Evolutionary conservation across 2,797 vertebrate species (phyloP), one percentile per base, ranked within the genome.

Genomic region (Phoebastria nigripes): DNA sequence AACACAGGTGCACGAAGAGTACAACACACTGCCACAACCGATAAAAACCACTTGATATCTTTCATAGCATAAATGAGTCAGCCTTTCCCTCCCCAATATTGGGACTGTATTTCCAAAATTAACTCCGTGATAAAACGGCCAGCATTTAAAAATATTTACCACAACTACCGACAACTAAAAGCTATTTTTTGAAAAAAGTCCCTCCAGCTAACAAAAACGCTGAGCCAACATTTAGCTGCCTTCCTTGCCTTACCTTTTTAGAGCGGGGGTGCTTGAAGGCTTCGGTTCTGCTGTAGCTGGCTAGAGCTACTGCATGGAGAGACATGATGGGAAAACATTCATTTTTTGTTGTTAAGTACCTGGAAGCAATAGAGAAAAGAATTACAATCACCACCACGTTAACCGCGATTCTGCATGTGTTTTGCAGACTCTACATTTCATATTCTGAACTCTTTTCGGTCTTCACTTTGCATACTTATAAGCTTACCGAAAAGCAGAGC

Each of bases 291-390:
- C 76, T 52, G 54, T 77, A 93, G 55, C 56, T 83, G 65, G 59
- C 19, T 12, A 90, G 15, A 18, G 88, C 80, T 95, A 97, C 93
- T 46, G 84, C 89, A 26, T 15, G 81, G 56, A 89, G 33, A 95
- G 92, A 95, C 96, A 97, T 92, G 82, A n/a, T 92, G 92, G 90
- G 35, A 65, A 91, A 62, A 61, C 54, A 16, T 24, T 67, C 41
- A 80, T 95, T 33, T 70, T 82, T 20, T 63, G 42, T 12, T 46
- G 35, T 12, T 7, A 24, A 79, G 63, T 33, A 82, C 51, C 86
- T 95, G 71, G 73, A 95, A 96, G 63, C 28, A 87, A 65, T 0
- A 61, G 35, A 70, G 21, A 42, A 72, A 83, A 83, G 41, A 31
- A 49, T 46, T 12, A 39, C 11, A 35, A 11, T 15, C 54, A 17